Evolutionary conservation across 2,888 invertebrate species (phyloP).

Genomic region (Sclerodermus sp.): DNA sequence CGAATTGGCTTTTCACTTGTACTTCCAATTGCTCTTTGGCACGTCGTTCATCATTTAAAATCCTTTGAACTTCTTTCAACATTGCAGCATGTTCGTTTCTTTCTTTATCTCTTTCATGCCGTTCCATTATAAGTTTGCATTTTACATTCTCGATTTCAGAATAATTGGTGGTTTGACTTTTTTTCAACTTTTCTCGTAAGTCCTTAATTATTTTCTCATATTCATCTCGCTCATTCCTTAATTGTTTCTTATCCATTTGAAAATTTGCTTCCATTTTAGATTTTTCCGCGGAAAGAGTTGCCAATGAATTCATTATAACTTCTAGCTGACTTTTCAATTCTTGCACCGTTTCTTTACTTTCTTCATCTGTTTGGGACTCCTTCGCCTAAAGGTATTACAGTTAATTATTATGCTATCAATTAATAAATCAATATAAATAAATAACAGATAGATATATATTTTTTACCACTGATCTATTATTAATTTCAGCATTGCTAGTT

Average conservation of each 20-base stretch:
- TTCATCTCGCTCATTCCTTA: conserved; percentile 63
- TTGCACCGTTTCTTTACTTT: conserved; percentile 43
- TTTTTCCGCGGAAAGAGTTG: conserved; percentile 80
- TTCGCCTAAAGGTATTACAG: conserved; percentile 19
- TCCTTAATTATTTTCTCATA: conserved; percentile 64
- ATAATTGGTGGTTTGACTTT: conserved; percentile 62
- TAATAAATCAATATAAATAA: neutral
- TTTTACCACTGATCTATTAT: too few relatives aligned
- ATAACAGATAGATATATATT: neutral
- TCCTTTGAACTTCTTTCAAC: conserved; percentile 77
- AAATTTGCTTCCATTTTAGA: conserved; percentile 83
- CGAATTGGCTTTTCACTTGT: conserved; percentile 61
- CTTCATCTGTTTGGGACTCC: conserved; percentile 22
- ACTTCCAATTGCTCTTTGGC: conserved; percentile 74
- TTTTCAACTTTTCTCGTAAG: conserved; percentile 65
- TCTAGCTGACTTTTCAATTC: conserved; percentile 60
- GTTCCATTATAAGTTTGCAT: conserved; percentile 74
- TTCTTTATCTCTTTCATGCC: conserved; percentile 81
- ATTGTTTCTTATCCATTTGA: conserved; percentile 70
- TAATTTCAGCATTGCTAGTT: too few relatives aligned
- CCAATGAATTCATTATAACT: conserved; percentile 71
- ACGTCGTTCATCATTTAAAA: conserved; percentile 74
- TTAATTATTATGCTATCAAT: neutral
- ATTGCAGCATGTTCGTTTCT: conserved; percentile 75
- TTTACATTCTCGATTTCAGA: conserved; percentile 69